phyloP scores from a whole-genome alignment of 1,140 invertebrate species.

The Oscheius sp. region DNA sequence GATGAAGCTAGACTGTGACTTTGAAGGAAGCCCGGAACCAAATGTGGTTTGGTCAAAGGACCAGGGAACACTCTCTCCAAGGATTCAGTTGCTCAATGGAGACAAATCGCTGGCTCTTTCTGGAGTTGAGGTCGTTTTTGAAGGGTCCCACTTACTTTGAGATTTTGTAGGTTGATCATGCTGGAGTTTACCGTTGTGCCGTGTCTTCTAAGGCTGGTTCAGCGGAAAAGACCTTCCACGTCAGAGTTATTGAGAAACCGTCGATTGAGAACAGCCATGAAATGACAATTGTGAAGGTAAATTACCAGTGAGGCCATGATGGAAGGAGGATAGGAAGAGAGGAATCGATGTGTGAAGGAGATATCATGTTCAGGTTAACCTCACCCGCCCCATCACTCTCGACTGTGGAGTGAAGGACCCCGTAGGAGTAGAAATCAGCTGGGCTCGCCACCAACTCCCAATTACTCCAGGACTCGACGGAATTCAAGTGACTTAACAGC shows the following conservation, averaged over 20 bases:
- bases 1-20: constrained; percentile 63
- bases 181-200: constrained; percentile 39
- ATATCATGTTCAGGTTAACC: constrained; percentile 22
- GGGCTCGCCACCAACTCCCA: constrained; percentile 31
- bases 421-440: constrained; percentile 17
- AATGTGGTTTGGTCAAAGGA: constrained; percentile 50
- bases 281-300: constrained; percentile 20
- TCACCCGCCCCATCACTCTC: constrained; percentile 39
- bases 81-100: not conserved
- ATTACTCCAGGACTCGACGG: constrained; percentile 13
- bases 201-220: constrained; percentile 36
- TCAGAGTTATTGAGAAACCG: constrained; percentile 46
- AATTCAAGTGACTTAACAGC: constrained; percentile 25
- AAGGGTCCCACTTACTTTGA: too few species aligned
- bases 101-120: constrained; percentile 10
- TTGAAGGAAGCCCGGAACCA: constrained; percentile 44
- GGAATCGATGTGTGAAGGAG: constrained; percentile 6
- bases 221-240: constrained; percentile 51
- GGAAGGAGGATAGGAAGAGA: too few species aligned
- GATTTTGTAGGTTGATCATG: too few species aligned
- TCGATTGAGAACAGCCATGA: constrained; percentile 11
- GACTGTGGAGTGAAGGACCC: constrained; percentile 41
- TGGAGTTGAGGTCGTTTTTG: not conserved
- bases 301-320: too few species aligned
- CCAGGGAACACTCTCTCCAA: not conserved